Percentiles rank a stretch among this genome's conserved stretches.
phyloP scores from a whole-genome alignment of 1,140 invertebrate species.

The Drusus annulatus region DNA sequence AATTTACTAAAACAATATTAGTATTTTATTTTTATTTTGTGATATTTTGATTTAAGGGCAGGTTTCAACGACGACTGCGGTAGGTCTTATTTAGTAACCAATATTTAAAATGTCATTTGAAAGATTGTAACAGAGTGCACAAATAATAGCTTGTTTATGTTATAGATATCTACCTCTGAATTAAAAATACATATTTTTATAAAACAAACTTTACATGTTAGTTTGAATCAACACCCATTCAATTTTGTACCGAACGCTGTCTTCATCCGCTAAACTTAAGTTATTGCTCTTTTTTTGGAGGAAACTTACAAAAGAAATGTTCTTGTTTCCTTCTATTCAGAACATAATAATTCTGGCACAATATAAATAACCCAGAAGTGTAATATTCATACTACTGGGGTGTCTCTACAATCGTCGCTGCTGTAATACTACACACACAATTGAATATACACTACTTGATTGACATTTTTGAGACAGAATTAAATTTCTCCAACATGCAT shows the following conservation, averaged over 20 bases:
- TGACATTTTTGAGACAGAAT: not conserved
- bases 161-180: not conserved
- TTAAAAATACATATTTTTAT: not conserved
- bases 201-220: not conserved
- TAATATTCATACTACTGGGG: no score
- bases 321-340: no score
- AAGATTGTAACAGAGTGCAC: not conserved
- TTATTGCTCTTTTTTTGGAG: no score
- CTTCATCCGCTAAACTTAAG: no score
- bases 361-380: no score
- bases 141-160: not conserved
- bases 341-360: no score
- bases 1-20: not conserved
- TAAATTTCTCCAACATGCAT: not conserved
- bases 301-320: no score
- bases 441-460: no score
- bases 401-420: no score
- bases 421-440: no score
- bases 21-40: not conserved
- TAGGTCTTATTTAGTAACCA: not conserved
- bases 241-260: no score
- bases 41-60: conserved; percentile 6
- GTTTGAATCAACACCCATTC: no score
- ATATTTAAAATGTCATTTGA: not conserved
- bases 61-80: not conserved